phyloP scores from a whole-genome alignment of 2,888 invertebrate genomes.

The Sturmia bella region DNA sequence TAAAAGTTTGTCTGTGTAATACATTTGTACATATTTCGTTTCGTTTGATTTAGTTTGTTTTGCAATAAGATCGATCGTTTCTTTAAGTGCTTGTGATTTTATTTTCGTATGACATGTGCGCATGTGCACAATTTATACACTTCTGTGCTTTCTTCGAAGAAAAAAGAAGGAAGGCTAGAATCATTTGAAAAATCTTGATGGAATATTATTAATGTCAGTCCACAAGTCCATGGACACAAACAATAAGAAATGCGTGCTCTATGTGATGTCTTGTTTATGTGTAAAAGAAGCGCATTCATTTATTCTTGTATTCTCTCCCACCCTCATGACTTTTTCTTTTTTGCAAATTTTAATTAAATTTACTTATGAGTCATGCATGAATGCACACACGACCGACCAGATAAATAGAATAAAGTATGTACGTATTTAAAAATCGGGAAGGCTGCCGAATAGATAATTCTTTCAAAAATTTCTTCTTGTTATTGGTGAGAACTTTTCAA shows the following conservation, averaged over 20 bases:
- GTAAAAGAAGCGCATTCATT: constrained; percentile 20
- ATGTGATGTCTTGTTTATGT: not conserved
- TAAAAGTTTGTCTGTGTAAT: not conserved
- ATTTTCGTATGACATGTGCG: constrained; percentile 5
- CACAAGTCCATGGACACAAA: constrained; percentile 7
- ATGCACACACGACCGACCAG: too few relatives aligned
- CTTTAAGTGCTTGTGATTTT: not conserved
- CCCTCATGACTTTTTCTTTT: too few relatives aligned
- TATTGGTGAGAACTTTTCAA: too few relatives aligned
- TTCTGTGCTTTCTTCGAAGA: constrained; percentile 8
- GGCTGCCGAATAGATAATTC: too few relatives aligned
- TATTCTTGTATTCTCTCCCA: not conserved
- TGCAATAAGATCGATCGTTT: not conserved
- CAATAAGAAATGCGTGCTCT: constrained; percentile 11
- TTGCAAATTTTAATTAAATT: not conserved
- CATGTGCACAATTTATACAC: constrained; percentile 29
- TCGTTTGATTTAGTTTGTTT: not conserved
- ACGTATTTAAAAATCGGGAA: not conserved
- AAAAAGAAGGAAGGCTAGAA: not conserved
- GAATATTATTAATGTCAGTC: constrained; percentile 13
- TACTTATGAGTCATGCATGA: not conserved
- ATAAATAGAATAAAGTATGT: not conserved
- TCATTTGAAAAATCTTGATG: constrained; percentile 28
- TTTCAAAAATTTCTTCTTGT: too few relatives aligned
- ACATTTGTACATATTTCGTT: not conserved